phyloP scores from a whole-genome alignment of 2,888 invertebrate genomes.

The Brachyptera risi region DNA sequence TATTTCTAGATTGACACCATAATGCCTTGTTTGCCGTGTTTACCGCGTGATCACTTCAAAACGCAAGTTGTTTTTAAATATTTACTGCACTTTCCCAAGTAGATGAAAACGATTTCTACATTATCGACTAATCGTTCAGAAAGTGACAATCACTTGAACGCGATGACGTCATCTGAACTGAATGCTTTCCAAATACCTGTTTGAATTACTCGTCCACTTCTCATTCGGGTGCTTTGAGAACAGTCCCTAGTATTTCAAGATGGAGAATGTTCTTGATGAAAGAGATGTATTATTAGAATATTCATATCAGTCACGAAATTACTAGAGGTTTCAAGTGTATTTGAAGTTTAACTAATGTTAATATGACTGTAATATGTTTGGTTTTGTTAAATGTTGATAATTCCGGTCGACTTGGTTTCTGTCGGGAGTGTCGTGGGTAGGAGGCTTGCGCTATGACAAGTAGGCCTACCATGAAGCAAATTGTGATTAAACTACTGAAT shows the following conservation, averaged over 20 bases:
- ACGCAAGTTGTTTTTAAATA: too few relatives aligned
- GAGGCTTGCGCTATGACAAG: conserved; percentile 26
- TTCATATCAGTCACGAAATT: background rate
- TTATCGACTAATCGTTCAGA: too few relatives aligned
- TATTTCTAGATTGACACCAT: too few relatives aligned
- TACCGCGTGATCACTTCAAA: too few relatives aligned
- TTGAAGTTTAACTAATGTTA: background rate
- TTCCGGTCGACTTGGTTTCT: background rate
- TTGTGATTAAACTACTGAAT: conserved; percentile 40
- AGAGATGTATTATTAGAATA: background rate
- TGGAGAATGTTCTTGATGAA: conserved; percentile 3
- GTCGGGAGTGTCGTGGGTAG: conserved; percentile 29
- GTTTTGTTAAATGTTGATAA: background rate
- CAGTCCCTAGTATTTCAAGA: conserved; percentile 7
- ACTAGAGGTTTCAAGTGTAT: background rate
- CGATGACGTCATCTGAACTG: too few relatives aligned
- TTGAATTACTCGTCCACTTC: background rate
- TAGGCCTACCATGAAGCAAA: conserved; percentile 12
- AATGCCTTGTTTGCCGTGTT: too few relatives aligned
- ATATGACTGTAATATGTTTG: background rate
- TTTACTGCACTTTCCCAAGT: too few relatives aligned
- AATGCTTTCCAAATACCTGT: conserved; percentile 11
- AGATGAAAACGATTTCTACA: too few relatives aligned
- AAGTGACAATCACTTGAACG: too few relatives aligned
- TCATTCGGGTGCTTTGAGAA: background rate